These are phyloP conservation scores for Hippocampus mohnikei DNA, from an alignment of 2,113 vertebrate species.

Conservation along the genomic window DNA sequence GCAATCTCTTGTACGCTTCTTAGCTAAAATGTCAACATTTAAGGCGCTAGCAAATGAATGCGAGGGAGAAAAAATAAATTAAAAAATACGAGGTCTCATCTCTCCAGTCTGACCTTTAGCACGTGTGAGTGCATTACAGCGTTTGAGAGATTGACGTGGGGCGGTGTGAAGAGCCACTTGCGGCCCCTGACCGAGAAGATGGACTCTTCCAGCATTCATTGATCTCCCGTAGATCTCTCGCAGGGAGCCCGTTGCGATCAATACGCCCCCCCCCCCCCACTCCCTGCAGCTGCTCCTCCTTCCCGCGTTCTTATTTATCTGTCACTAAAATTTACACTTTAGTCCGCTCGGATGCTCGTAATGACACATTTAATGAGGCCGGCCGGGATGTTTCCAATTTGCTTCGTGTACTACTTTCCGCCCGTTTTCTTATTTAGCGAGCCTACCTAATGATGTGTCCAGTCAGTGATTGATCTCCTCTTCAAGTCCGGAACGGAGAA, in stretches of 20 bases:
- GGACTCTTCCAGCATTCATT: constrained; percentile 58
- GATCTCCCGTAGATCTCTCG: constrained; percentile 45
- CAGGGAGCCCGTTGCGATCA: constrained; percentile 42
- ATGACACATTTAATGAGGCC: background rate
- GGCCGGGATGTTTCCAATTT: background rate
- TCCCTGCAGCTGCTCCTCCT: constrained; percentile 8
- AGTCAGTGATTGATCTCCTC: background rate
- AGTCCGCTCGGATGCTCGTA: no score
- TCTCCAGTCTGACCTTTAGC: constrained; percentile 6
- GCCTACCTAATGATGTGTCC: background rate
- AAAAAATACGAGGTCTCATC: background rate
- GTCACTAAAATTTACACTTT: background rate
- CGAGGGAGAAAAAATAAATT: background rate
- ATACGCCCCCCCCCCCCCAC: constrained; percentile 9
- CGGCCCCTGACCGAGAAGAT: constrained; percentile 56
- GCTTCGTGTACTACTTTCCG: background rate
- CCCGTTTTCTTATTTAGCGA: background rate
- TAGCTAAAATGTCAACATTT: no score
- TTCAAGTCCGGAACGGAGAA: background rate
- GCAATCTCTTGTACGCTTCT: no score
- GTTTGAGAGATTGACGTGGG: constrained; percentile 11
- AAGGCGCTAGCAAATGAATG: background rate
- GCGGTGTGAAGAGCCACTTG: constrained; percentile 34
- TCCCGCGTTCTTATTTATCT: background rate
- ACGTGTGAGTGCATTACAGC: background rate